A percentile compares a stretch with the other conserved stretches of the same genome.
Conservation (phyloP, 1,140 invertebrate species). For the Amyelois transitella region DNA sequence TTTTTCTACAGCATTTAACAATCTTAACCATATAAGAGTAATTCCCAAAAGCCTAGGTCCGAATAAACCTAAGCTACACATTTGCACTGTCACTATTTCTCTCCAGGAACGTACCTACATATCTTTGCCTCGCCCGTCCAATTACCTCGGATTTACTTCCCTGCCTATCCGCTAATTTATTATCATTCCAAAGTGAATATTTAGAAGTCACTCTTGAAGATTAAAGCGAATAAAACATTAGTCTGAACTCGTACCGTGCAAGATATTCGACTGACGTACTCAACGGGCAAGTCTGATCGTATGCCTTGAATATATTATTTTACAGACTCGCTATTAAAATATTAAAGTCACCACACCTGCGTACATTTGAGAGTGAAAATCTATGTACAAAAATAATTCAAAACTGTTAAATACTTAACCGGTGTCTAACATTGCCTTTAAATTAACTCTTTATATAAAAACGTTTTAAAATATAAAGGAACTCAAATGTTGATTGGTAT, state of each 20-base stretch:
- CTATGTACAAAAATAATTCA: too few species aligned
- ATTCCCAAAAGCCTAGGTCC: too few species aligned
- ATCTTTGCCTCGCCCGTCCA: constrained; percentile 24
- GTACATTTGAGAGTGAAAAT: too few species aligned
- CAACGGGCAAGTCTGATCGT: neutral
- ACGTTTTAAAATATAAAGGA: too few species aligned
- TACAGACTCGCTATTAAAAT: neutral
- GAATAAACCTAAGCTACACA: neutral
- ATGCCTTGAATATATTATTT: constrained; percentile 11
- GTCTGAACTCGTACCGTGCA: constrained; percentile 2
- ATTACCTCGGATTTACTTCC: constrained; percentile 37
- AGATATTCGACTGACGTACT: constrained; percentile 16
- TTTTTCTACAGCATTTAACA: too few species aligned
- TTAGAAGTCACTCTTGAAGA: constrained; percentile 28
- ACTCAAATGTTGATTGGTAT: too few species aligned
- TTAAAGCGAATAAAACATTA: constrained; percentile 49
- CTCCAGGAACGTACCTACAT: constrained; percentile 21
- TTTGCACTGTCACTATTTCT: neutral
- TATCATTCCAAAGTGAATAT: constrained; percentile 35
- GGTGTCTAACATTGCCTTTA: too few species aligned
- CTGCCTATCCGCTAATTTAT: constrained; percentile 34
- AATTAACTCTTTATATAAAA: too few species aligned
- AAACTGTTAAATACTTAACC: too few species aligned
- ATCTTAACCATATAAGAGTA: too few species aligned
- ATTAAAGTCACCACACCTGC: too few species aligned